Evolutionary conservation across 2,888 invertebrate species (phyloP).

Genomic region (Gryllus longicercus): DNA sequence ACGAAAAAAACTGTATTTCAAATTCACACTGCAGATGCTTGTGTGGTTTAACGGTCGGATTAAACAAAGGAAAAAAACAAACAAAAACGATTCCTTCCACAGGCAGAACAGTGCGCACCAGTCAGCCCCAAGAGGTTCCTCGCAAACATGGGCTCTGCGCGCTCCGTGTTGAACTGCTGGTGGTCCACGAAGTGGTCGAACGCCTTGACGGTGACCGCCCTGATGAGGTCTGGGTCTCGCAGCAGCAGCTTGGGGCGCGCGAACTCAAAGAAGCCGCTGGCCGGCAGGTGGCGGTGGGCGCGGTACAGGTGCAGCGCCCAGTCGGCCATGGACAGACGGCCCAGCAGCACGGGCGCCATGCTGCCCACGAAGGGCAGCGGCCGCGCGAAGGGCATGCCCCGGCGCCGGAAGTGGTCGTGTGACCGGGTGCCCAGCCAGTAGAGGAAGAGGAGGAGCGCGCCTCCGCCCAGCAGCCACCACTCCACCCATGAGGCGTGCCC

Average conservation of each 20-base stretch:
- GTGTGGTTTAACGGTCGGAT: too few relatives aligned
- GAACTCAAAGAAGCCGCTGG: background rate
- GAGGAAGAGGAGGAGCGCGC: background rate
- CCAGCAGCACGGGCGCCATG: background rate
- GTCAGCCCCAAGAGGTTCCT: background rate
- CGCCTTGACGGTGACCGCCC: background rate
- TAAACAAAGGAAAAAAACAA: too few relatives aligned
- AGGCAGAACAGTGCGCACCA: too few relatives aligned
- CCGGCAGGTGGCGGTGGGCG: too few relatives aligned
- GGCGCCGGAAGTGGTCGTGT: background rate
- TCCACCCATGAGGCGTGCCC: too few relatives aligned
- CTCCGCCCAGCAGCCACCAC: background rate
- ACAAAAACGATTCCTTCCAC: too few relatives aligned
- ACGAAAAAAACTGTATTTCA: too few relatives aligned
- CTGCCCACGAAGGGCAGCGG: slow-evolving; percentile 5
- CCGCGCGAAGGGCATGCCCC: background rate
- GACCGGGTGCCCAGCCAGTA: background rate
- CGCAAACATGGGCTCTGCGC: background rate
- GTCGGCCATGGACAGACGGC: too few relatives aligned
- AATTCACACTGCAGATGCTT: too few relatives aligned
- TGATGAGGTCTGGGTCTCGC: background rate
- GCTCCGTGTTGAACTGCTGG: background rate
- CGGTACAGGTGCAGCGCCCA: too few relatives aligned
- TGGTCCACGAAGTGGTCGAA: slow-evolving; percentile 17
- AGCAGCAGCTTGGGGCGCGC: background rate